Conservation (phyloP, 2,888 invertebrate genomes). For the Ectemnius cavifrons region DNA sequence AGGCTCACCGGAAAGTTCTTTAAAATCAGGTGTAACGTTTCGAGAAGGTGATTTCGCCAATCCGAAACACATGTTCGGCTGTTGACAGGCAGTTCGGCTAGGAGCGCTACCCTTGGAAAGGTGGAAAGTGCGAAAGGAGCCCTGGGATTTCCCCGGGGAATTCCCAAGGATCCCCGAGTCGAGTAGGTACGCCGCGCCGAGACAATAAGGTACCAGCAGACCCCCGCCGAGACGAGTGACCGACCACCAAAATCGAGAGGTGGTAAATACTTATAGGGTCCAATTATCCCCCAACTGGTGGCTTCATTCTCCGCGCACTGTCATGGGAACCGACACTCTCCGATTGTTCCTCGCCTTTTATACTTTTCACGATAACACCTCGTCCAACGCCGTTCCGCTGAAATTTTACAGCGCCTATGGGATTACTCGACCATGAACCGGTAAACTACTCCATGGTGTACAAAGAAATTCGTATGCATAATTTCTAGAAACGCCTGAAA, state of each 20-base stretch:
- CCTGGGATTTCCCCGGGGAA: slow-evolving; percentile 58
- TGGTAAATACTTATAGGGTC: slow-evolving; percentile 65
- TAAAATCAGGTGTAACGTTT: slow-evolving; percentile 46
- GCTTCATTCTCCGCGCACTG: slow-evolving; percentile 58
- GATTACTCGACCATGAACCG: background rate
- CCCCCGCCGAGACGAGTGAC: slow-evolving; percentile 50
- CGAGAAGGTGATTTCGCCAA: slow-evolving; percentile 34
- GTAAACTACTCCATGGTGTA: background rate
- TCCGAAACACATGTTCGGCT: slow-evolving; percentile 60
- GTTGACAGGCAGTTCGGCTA: background rate
- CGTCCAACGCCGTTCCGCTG: background rate
- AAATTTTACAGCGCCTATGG: background rate
- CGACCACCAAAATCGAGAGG: slow-evolving; percentile 58
- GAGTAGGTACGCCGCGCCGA: slow-evolving; percentile 29
- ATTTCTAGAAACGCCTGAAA: too few relatives aligned
- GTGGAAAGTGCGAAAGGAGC: slow-evolving; percentile 22
- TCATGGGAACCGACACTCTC: slow-evolving; percentile 29
- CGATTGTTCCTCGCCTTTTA: background rate
- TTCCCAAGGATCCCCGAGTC: slow-evolving; percentile 35
- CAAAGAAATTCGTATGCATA: too few relatives aligned
- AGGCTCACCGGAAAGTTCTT: slow-evolving; percentile 17
- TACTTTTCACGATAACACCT: background rate
- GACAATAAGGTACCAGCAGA: slow-evolving; percentile 62
- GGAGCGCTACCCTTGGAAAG: background rate
- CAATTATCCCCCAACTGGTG: slow-evolving; percentile 70